Conservation (phyloP, 2,888 invertebrate genomes). For the Athalia cordata region DNA sequence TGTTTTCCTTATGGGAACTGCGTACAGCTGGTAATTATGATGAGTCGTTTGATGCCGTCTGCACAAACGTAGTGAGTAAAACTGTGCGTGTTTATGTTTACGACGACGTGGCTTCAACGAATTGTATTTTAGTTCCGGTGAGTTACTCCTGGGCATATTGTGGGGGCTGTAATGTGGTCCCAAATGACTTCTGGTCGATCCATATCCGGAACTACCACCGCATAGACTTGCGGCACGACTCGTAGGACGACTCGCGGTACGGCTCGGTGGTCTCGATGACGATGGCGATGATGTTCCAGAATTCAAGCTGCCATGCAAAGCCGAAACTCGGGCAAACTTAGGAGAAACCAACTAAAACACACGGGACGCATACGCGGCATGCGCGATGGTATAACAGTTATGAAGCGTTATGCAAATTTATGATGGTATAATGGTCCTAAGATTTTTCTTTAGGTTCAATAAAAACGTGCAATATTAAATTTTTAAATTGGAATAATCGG, state of each 20-base stretch:
- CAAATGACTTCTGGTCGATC: slow-evolving; percentile 73
- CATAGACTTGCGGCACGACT: slow-evolving; percentile 43
- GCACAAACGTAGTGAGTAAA: slow-evolving; percentile 65
- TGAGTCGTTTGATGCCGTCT: slow-evolving; percentile 60
- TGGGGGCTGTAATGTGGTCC: slow-evolving; percentile 70
- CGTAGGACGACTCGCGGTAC: slow-evolving; percentile 44
- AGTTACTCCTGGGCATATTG: slow-evolving; percentile 70
- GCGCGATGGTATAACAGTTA: slow-evolving; percentile 1
- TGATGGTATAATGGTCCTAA: not conserved
- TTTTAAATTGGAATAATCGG: too few species aligned
- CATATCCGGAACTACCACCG: slow-evolving; percentile 74
- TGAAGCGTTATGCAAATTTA: slow-evolving; percentile 1
- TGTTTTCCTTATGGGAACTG: slow-evolving; percentile 66
- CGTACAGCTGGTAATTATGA: slow-evolving; percentile 67
- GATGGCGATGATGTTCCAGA: slow-evolving; percentile 63
- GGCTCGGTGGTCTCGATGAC: slow-evolving; percentile 63
- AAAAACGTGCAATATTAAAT: not conserved
- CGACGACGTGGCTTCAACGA: slow-evolving; percentile 68
- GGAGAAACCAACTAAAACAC: slow-evolving; percentile 71
- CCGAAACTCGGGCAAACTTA: slow-evolving; percentile 69
- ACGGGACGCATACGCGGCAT: slow-evolving; percentile 37
- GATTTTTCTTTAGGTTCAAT: not conserved
- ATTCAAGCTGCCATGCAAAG: slow-evolving; percentile 70
- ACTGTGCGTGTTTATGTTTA: slow-evolving; percentile 65
- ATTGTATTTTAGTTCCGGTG: slow-evolving; percentile 69